These are phyloP conservation scores for Dendrocincla fuliginosa DNA, from an alignment of 2,797 vertebrate genomes.

Conservation along the genomic window DNA sequence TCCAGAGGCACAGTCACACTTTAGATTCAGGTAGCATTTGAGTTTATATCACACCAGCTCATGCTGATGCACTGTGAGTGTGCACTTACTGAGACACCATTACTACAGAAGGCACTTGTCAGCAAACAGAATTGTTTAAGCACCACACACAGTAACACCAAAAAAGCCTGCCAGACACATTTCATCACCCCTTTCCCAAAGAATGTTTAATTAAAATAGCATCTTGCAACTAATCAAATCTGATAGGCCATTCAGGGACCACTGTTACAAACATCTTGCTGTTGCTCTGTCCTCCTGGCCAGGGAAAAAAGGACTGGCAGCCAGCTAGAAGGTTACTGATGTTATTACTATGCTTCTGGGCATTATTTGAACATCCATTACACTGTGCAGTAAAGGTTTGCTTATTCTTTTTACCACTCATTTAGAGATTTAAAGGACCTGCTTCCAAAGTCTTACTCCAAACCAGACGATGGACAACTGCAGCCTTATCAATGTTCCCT, in stretches of 20 bases:
- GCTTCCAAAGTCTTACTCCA: neutral
- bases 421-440: neutral
- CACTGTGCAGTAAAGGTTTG: accelerated
- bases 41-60: neutral
- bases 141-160: neutral
- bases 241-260: neutral
- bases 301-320: neutral
- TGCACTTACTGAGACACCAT: neutral
- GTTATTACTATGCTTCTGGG: neutral
- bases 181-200: neutral
- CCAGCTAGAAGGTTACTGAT: neutral
- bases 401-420: neutral
- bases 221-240: neutral
- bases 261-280: neutral
- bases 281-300: neutral
- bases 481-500: neutral
- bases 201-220: neutral
- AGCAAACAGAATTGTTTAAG: neutral
- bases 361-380: neutral
- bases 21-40: neutral
- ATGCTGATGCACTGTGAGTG: neutral
- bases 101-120: neutral
- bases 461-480: neutral
- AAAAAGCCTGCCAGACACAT: neutral
- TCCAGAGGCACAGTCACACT: neutral